Evolutionary conservation across 2,888 invertebrate species (phyloP), one percentile per base, ranked within the genome.

Genomic region (Ischnura elegans): DNA sequence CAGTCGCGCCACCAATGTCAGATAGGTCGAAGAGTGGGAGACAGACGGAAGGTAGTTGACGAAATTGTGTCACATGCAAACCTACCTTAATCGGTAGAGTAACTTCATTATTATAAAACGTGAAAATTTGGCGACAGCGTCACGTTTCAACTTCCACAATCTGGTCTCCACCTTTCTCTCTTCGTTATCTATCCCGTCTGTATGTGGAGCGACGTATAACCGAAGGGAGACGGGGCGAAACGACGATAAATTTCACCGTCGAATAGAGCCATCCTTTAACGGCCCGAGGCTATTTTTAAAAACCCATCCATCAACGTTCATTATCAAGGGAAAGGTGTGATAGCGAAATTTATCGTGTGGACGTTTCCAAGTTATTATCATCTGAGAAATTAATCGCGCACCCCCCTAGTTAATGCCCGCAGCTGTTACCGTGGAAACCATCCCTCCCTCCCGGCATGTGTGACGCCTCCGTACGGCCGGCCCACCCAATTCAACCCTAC

Each of bases 291-390:
- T 10, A 76, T 76, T 76, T 76, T 16, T 36, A 29, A 36, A 36
- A 76, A 76, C 13, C 13, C 29, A 76, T 76, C 76, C 36, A 21
- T 76, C 29, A 76, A n/a, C 76, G 36, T 76, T 36, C 29, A 76
- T 36, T 36, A 29, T 76, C 76, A 76, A 76, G 61, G n/a, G 61
- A n/a, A 61, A 61, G 76, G 76, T 25, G 76, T 76, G 76, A 76
- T 36, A 36, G 5, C 36, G 36, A 76, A 76, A 76, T 25, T 29
- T 76, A 76, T 76, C 36, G 36, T 5, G 13, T 6, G 36, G 25
- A 76, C 76, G 76, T 76, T 76, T 76, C 76, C 76, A 29, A 76
- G 29, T 36, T 76, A 36, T 76, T 76, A 76, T 76, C 76, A 76
- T 36, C 29, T 16, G 36, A 16, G 61, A 61, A 61, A 61, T 61